Evolutionary conservation across 2,113 vertebrate species (phyloP), one percentile per base, ranked within the genome.

Genomic region (Alethe diademata): DNA sequence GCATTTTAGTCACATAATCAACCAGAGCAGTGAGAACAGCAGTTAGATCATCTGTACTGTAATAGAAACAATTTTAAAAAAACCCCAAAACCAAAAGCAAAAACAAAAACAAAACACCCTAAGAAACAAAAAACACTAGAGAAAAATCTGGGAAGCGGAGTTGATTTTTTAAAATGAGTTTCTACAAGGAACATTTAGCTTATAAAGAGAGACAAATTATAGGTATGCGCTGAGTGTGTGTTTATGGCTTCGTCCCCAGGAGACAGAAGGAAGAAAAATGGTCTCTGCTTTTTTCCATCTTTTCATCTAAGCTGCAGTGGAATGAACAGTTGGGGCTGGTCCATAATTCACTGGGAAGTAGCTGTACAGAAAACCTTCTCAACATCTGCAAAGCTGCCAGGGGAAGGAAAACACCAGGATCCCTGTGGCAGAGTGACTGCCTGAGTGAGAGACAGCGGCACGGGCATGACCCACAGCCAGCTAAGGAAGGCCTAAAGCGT

Each of bases 131-230:
- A 28, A 18, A 18, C 24, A 50, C 12, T 14, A 25, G 18, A 11
- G 20, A 9, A 74, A 73, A 86, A 78, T 6, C 23, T 60, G 19
- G 47, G 61, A 89, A 81, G 26, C 11, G 42, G 47, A 66, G 28
- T 14, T 64, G 54, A 0, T 43, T 85, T 79, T 61, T 61, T 36
- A 0, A 90, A 81, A 82, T 50, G 0, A 82, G n/a, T 76, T 87
- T 82, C 85, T 92, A 79, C 45, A 69, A 65, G 71, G 57, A 95
- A 69, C 45, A 72, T 56, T 82, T 82, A 93, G 58, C 57, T 89
- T 78, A 74, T 74, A 90, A 94, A 92, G 76, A 80, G 56, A 94
- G 64, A 95, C 61, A 70, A 92, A 90, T 93, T 79, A 81, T 50
- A 93, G 62, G 48, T 78, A 45, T 78, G 20, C 0, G 0, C 45